Evolutionary conservation across 1,140 invertebrate species (phyloP), one percentile per base, ranked within the genome.

Genomic region (Ceratoteleas bidentatus): DNA sequence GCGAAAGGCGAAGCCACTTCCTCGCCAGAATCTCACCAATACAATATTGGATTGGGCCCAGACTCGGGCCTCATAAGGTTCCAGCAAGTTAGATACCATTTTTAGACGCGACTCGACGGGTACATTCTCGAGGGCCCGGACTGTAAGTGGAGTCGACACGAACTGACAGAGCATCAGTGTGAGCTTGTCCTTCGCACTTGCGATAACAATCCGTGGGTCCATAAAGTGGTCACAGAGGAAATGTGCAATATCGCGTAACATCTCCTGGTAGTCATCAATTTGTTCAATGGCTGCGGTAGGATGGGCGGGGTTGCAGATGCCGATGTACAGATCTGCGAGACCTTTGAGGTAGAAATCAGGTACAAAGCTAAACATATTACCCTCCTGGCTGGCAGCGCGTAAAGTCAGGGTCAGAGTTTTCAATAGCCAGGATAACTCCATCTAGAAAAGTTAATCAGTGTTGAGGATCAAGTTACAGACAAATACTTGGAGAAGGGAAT

Each of bases 41-140:
- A 97, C 94, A 95, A 96, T 97, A 89, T 97, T 97, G 34, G 95
- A 96, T 82, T 97, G 96, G 0, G 96, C 96, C 96, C 96, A 97
- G 0, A 96, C 95, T 34, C 96, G 91, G 84, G 96, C 96, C 86
- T 97, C 96, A 86, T 96, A 97, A 0, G 96, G 96, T 14, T 94
- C 93, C 8, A 96, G 88, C 16, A 97, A 88, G 72, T 94, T 93
- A 13, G 92, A 92, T 0, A 96, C 93, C 90, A 97, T 93, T 7
- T 89, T 91, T 47, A 92, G 86, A 75, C 86, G 81, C 8, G 86
- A 89, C 49, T 93, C 90, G 70, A 91, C 53, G 1, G 93, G 92
- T 49, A 95, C 92, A 52, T 87, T 92, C 85, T 96, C 95, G n/a
- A 96, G 82, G 2, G 93, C 92, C 32, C 93, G 91, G 16, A 93